A percentile compares a stretch with the other conserved stretches of the same genome.
Evolutionary conservation across 2,113 vertebrate species (phyloP).

Genomic region (Jacana jacana): DNA sequence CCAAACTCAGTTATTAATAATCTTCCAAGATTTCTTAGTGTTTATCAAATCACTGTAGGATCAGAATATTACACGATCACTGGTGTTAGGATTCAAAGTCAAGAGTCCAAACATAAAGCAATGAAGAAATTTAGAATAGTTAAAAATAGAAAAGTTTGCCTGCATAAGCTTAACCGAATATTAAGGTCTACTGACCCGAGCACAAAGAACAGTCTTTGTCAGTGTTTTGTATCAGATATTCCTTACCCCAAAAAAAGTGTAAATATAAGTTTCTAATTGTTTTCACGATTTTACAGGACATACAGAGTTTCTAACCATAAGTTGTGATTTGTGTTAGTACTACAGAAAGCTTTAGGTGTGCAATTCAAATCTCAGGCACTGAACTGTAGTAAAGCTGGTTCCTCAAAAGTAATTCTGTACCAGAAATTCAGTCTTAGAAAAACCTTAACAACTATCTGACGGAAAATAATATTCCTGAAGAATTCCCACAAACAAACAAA

Average conservation of each 20-base stretch:
- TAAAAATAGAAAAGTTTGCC: background rate
- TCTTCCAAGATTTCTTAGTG: background rate
- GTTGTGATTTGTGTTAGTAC: background rate
- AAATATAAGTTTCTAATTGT: background rate
- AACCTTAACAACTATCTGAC: background rate
- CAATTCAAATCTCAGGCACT: background rate
- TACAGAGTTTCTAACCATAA: background rate
- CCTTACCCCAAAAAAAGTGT: background rate
- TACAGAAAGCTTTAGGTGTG: background rate
- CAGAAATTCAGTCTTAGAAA: background rate
- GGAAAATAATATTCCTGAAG: background rate
- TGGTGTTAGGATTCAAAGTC: background rate
- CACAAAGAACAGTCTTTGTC: background rate
- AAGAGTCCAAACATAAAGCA: background rate
- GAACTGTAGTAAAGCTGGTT: background rate
- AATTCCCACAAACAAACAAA: background rate
- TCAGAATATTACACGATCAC: background rate
- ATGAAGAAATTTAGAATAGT: background rate
- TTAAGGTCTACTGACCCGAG: background rate
- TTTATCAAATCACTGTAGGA: background rate
- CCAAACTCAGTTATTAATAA: background rate
- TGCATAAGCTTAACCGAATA: background rate
- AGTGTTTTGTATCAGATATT: background rate
- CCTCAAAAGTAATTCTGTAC: background rate
- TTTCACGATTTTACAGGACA: background rate